Conservation (phyloP, 2,113 vertebrate genomes). For the Thalassoma bifasciatum region DNA sequence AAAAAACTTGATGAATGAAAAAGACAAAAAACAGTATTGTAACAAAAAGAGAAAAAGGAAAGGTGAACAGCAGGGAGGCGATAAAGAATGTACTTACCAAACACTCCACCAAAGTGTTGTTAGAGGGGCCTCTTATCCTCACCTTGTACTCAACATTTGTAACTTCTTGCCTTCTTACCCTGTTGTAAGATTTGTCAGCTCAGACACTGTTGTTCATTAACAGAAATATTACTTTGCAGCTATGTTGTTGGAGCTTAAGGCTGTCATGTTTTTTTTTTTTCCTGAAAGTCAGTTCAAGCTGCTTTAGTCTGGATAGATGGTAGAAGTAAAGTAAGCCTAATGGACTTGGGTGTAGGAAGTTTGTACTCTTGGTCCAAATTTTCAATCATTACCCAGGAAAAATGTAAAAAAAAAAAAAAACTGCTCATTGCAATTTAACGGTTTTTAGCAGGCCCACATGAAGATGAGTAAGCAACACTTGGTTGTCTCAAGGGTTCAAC, state of each 20-base stretch:
- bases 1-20: constrained; percentile 13
- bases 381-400: constrained; percentile 52
- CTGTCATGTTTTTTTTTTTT: constrained; percentile 29
- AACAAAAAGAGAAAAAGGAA: background rate
- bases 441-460: constrained; percentile 6
- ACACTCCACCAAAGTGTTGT: constrained; percentile 10
- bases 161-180: background rate
- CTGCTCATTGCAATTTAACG: constrained; percentile 33
- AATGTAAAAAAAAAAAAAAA: background rate
- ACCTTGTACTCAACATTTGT: background rate
- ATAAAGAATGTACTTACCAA: constrained; percentile 42
- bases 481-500: background rate
- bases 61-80: constrained; percentile 26
- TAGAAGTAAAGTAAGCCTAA: constrained; percentile 7
- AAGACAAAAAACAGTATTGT: constrained; percentile 31
- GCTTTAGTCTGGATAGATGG: constrained; percentile 22
- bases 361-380: background rate
- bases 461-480: constrained; percentile 23
- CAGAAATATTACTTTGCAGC: background rate
- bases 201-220: constrained; percentile 54
- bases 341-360: background rate
- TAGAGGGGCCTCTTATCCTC: constrained; percentile 15
- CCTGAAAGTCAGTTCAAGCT: constrained; percentile 38
- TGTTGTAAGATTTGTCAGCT: constrained; percentile 6
- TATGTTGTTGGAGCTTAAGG: background rate